phyloP scores from a whole-genome alignment of 2,888 invertebrate genomes.

The Hypsopygia costalis region DNA sequence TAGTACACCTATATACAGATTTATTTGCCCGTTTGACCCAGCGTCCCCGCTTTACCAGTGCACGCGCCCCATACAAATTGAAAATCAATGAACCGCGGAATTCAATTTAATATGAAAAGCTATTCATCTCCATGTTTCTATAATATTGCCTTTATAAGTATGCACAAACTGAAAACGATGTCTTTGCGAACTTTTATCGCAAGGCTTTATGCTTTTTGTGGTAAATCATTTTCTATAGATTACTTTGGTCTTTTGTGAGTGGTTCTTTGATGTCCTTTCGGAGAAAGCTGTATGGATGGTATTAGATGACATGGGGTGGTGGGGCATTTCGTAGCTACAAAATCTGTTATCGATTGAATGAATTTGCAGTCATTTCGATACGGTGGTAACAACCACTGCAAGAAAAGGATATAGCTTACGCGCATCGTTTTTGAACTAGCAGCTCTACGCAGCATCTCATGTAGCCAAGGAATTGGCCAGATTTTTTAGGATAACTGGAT shows the following conservation, averaged over 20 bases:
- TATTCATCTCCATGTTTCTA: constrained; percentile 49
- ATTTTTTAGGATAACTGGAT: too few relatives aligned
- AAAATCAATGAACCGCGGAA: constrained; percentile 73
- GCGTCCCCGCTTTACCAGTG: constrained; percentile 18
- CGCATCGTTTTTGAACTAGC: too few relatives aligned
- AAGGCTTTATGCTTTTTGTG: constrained; percentile 28
- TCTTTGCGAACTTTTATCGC: constrained; percentile 29
- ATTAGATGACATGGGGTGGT: too few relatives aligned
- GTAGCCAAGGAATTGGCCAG: too few relatives aligned
- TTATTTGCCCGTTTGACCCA: constrained; percentile 1
- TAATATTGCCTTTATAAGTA: constrained; percentile 20
- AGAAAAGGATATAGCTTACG: too few relatives aligned
- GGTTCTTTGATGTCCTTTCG: too few relatives aligned
- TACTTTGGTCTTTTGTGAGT: not conserved
- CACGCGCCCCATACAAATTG: constrained; percentile 64
- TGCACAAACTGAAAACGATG: constrained; percentile 24
- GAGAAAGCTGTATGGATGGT: too few relatives aligned
- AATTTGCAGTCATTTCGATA: too few relatives aligned
- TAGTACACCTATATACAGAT: not conserved
- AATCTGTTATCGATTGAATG: too few relatives aligned
- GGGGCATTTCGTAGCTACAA: too few relatives aligned
- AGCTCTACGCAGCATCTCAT: too few relatives aligned
- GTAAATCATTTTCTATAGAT: constrained; percentile 11
- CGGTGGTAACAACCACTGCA: too few relatives aligned
- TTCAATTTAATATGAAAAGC: constrained; percentile 68